Percentiles rank a stretch among this genome's conserved stretches.
phyloP scores from a whole-genome alignment of 2,888 invertebrate genomes.

The Eurois occulta region DNA sequence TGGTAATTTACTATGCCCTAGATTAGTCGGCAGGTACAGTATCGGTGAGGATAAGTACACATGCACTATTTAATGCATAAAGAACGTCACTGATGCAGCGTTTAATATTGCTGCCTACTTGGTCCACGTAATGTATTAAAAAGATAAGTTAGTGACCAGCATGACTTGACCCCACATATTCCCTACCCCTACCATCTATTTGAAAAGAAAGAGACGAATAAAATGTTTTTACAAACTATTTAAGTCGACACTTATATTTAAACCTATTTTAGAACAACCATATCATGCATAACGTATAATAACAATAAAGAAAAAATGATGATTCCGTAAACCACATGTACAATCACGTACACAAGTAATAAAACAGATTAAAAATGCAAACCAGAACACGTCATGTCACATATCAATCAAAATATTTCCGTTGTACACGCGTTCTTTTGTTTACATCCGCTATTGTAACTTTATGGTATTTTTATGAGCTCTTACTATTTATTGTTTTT shows the following conservation, averaged over 20 bases:
- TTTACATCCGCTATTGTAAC: constrained; percentile 30
- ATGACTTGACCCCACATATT: not conserved
- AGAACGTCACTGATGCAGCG: not conserved
- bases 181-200: too few relatives aligned
- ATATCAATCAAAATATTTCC: constrained; percentile 39
- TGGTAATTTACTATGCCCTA: not conserved
- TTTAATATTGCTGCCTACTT: not conserved
- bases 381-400: constrained; percentile 45
- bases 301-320: constrained; percentile 11
- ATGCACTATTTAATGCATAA: not conserved
- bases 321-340: constrained; percentile 19
- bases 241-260: not conserved
- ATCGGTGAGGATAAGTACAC: not conserved
- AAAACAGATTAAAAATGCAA: constrained; percentile 30
- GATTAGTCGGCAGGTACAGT: not conserved
- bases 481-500: constrained; percentile 16
- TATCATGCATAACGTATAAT: not conserved
- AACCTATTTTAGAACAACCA: constrained; percentile 5
- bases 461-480: constrained; percentile 48
- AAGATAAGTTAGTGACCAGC: not conserved
- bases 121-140: not conserved
- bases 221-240: not conserved
- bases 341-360: constrained; percentile 34
- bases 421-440: constrained; percentile 25
- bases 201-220: not conserved